These are phyloP conservation scores for Tragelaphus imberbis DNA, from an alignment of 2,113 vertebrate species.

Conservation along the genomic window DNA sequence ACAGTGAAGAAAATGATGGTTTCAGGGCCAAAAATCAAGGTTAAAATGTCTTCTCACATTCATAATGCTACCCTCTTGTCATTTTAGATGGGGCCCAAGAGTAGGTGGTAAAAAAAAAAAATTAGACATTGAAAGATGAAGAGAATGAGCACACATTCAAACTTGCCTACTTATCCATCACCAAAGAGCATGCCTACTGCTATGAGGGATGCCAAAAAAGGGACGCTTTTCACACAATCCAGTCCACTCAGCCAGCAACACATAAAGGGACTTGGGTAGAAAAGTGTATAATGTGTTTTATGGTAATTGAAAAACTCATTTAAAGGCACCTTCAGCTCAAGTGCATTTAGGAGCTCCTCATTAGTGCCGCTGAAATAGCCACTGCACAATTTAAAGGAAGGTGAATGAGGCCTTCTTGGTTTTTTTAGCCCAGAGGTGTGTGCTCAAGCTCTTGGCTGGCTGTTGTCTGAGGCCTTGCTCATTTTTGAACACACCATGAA, in stretches of 20 bases:
- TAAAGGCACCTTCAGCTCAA: background rate
- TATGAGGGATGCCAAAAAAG: background rate
- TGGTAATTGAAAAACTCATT: slow-evolving; percentile 9
- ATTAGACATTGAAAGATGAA: background rate
- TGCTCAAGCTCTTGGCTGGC: background rate
- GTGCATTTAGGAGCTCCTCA: background rate
- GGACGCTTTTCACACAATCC: background rate
- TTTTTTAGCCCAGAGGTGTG: background rate
- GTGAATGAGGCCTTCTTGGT: background rate
- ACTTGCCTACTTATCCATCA: background rate
- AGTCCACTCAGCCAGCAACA: background rate
- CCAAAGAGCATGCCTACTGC: background rate
- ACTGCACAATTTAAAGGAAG: background rate
- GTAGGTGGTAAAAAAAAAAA: background rate
- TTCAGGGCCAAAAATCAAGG: background rate
- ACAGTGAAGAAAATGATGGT: background rate
- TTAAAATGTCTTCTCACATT: background rate
- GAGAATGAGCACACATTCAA: background rate
- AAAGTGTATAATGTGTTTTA: slow-evolving; percentile 35
- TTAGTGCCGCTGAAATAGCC: background rate
- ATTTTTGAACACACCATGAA: background rate
- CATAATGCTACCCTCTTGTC: background rate
- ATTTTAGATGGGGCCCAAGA: background rate
- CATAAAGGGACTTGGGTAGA: background rate
- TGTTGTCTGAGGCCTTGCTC: background rate